Conservation (phyloP, 1,140 invertebrate species). For the Neotoxoptera formosana region DNA sequence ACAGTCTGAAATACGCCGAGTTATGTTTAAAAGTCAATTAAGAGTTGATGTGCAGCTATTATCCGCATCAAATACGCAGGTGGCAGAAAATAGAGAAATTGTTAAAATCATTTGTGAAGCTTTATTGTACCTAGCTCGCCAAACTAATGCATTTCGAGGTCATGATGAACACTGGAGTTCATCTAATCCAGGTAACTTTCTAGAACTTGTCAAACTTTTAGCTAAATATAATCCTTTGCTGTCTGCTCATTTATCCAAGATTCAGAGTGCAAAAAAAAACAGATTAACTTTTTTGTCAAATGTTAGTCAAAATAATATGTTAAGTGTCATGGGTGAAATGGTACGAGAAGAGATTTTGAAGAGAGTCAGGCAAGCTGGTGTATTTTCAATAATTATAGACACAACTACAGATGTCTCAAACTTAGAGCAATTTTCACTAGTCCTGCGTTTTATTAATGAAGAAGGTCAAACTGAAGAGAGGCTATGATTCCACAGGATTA, state of each 20-base stretch:
- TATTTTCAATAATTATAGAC: constrained; percentile 60
- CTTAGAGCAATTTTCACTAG: constrained; percentile 59
- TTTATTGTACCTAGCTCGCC: background rate
- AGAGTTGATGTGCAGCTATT: background rate
- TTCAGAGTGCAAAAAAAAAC: background rate
- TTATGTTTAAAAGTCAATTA: background rate
- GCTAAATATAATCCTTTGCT: constrained; percentile 2
- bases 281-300: background rate
- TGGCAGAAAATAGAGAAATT: background rate
- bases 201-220: background rate
- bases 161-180: background rate
- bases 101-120: background rate
- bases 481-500: constrained; percentile 58
- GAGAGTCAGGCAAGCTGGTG: constrained; percentile 21
- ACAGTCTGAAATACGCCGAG: constrained; percentile 4
- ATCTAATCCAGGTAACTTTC: background rate
- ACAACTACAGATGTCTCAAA: constrained; percentile 59
- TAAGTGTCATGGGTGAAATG: background rate
- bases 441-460: constrained; percentile 58
- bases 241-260: background rate
- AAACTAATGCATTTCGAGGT: background rate
- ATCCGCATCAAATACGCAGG: background rate
- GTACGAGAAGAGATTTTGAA: background rate
- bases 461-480: constrained; percentile 50
- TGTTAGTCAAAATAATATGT: constrained; percentile 23